These are phyloP conservation scores for Drepana arcuata DNA, from an alignment of 1,140 invertebrate genomes.

Conservation along the genomic window DNA sequence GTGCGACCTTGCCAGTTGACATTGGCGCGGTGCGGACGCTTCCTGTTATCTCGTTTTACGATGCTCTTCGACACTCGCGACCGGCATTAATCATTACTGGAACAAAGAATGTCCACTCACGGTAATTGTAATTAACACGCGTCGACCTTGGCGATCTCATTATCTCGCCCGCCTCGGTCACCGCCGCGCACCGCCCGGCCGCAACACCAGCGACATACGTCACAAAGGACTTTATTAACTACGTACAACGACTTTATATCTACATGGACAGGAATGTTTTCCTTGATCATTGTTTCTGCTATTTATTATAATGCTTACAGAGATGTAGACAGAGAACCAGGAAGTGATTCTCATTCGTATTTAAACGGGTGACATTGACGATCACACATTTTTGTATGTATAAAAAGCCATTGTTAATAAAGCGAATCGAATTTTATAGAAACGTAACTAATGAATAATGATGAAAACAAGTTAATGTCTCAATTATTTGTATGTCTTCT, in stretches of 20 bases:
- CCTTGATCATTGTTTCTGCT: slow-evolving; percentile 49
- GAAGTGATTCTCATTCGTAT: slow-evolving; percentile 6
- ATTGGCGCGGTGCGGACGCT: slow-evolving; percentile 52
- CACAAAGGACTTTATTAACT: slow-evolving; percentile 49
- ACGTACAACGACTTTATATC: slow-evolving; percentile 15
- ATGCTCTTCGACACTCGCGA: slow-evolving; percentile 50
- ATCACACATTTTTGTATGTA: too few species aligned
- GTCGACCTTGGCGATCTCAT: slow-evolving; percentile 51
- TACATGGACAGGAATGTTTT: slow-evolving; percentile 47
- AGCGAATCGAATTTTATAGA: too few species aligned
- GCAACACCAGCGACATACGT: too few species aligned
- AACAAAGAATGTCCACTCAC: slow-evolving; percentile 70
- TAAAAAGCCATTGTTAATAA: too few species aligned
- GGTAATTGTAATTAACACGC: slow-evolving; percentile 67
- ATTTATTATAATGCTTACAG: slow-evolving; percentile 25
- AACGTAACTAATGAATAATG: too few species aligned
- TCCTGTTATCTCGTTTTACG: slow-evolving; percentile 63
- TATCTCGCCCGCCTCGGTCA: slow-evolving; percentile 47
- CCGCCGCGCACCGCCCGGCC: slow-evolving; percentile 17
- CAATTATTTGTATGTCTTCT: too few species aligned
- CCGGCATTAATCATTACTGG: slow-evolving; percentile 63
- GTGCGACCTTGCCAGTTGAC: slow-evolving; percentile 44
- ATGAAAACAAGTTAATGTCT: too few species aligned
- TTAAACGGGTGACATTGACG: background rate
- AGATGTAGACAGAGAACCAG: slow-evolving; percentile 17